These are phyloP conservation scores for Bryconaethiops microstoma DNA, from an alignment of 2,797 vertebrate species.

Conservation along the genomic window DNA sequence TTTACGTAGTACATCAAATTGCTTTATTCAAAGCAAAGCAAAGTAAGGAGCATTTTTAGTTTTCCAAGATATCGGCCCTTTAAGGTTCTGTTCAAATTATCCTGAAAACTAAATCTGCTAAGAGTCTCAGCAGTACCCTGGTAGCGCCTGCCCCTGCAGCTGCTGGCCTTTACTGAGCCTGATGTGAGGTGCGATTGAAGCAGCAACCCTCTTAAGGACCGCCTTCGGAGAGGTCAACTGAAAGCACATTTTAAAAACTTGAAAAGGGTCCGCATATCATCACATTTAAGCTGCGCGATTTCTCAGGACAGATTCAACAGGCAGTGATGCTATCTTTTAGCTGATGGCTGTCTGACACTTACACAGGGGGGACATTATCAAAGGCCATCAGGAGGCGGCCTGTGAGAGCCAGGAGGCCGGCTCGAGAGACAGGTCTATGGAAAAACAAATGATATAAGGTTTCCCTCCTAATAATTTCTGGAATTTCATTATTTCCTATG, in stretches of 20 bases:
- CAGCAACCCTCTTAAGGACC: neutral
- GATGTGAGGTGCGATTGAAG: neutral
- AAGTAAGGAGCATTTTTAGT: neutral
- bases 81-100: neutral
- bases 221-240: neutral
- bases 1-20: neutral
- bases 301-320: conserved; percentile 15
- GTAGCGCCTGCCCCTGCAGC: neutral
- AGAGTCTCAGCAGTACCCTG: neutral
- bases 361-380: conserved; percentile 39
- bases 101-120: neutral
- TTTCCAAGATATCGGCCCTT: neutral
- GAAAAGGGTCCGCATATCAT: neutral
- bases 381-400: conserved; percentile 38
- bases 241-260: neutral
- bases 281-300: neutral
- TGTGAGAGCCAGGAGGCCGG: conserved; percentile 44
- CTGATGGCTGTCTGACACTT: conserved; percentile 14
- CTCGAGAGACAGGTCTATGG: conserved; percentile 53
- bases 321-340: neutral
- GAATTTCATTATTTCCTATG: conserved; percentile 81
- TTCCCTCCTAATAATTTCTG: conserved; percentile 76
- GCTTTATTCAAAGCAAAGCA: neutral
- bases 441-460: conserved; percentile 71
- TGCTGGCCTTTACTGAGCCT: neutral